These are phyloP conservation scores for Neotoxoptera formosana DNA, from an alignment of 1,140 invertebrate genomes.

Conservation along the genomic window DNA sequence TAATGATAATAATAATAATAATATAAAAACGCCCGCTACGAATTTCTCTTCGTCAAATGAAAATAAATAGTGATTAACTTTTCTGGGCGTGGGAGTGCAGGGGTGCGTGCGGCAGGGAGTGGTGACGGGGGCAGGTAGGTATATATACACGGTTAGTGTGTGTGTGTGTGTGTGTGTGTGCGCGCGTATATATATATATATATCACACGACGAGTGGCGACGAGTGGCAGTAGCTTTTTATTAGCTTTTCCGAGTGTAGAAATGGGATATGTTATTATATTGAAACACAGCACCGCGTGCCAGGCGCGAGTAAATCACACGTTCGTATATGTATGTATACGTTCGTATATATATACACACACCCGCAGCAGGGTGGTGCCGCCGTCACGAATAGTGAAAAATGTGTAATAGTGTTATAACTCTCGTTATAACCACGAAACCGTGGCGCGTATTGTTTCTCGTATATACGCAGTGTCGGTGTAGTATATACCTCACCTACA, in stretches of 20 bases:
- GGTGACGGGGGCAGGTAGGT: background rate
- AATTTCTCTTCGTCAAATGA: slow-evolving; percentile 36
- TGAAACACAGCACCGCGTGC: slow-evolving; percentile 47
- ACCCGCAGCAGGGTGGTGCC: slow-evolving; percentile 31
- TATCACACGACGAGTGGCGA: background rate
- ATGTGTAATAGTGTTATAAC: slow-evolving; percentile 49
- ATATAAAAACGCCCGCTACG: slow-evolving; percentile 26
- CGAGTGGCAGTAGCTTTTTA: slow-evolving; percentile 40
- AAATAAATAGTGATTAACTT: slow-evolving; percentile 42
- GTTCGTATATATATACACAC: background rate
- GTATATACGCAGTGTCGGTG: background rate
- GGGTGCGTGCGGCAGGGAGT: background rate
- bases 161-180: background rate
- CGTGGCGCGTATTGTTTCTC: background rate
- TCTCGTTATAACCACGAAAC: slow-evolving; percentile 35
- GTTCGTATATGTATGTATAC: background rate
- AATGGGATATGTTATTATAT: slow-evolving; percentile 50
- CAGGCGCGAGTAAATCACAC: slow-evolving; percentile 57
- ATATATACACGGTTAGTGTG: background rate
- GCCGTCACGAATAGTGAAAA: slow-evolving; percentile 49
- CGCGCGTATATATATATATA: background rate
- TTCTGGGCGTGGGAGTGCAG: background rate
- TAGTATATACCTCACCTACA: background rate
- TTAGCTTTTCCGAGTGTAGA: slow-evolving; percentile 38
- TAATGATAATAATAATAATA: background rate